Evolutionary conservation across 2,888 invertebrate genomes (phyloP).

Genomic region (Micoletzkya japonica): DNA sequence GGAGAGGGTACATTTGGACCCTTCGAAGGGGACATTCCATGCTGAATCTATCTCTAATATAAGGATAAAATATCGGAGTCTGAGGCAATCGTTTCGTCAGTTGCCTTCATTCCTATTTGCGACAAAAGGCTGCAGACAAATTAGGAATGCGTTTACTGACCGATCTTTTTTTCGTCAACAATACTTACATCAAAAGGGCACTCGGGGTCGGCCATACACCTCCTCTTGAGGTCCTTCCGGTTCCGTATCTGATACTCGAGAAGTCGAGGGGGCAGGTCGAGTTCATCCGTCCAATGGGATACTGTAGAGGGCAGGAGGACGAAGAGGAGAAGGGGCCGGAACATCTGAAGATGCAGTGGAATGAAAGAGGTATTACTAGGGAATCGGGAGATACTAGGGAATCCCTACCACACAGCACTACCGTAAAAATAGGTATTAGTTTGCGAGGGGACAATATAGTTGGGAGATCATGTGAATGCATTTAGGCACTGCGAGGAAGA

Average conservation of each 20-base stretch:
- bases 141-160: too few relatives aligned
- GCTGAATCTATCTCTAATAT: background rate
- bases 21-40: background rate
- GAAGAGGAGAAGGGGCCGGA: too few relatives aligned
- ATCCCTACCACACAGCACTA: too few relatives aligned
- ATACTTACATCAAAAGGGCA: slow-evolving; percentile 17
- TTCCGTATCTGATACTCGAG: slow-evolving; percentile 28
- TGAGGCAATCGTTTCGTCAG: background rate
- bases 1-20: background rate
- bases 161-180: too few relatives aligned
- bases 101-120: background rate
- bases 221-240: background rate
- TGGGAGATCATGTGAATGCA: too few relatives aligned
- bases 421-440: too few relatives aligned
- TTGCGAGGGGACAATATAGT: too few relatives aligned
- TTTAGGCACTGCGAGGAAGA: too few relatives aligned
- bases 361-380: too few relatives aligned
- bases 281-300: slow-evolving; percentile 28
- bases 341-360: too few relatives aligned
- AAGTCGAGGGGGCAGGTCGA: slow-evolving; percentile 25
- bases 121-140: too few relatives aligned
- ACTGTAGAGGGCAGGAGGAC: background rate
- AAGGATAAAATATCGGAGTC: background rate
- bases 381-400: too few relatives aligned
- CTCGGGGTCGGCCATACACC: background rate